phyloP scores from a whole-genome alignment of 2,113 vertebrate genomes.

The Oenanthe melanoleuca region DNA sequence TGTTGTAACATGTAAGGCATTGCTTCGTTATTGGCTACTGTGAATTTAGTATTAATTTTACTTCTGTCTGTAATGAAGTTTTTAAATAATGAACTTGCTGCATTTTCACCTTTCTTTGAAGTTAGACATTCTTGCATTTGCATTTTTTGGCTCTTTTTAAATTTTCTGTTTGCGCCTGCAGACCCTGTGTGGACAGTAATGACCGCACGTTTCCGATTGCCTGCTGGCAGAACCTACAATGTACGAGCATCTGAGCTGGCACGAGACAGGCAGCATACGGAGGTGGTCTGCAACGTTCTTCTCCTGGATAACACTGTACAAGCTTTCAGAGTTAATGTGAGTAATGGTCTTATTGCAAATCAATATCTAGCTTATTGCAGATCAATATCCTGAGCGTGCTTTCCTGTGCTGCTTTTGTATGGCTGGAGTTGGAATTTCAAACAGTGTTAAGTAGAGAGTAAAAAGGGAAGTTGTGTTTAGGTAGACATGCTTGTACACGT shows the following conservation, averaged over 20 bases:
- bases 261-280: conserved; percentile 96
- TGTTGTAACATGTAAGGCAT: neutral
- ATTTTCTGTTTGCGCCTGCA: conserved; percentile 45
- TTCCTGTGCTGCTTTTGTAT: neutral
- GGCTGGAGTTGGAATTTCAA: neutral
- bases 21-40: neutral
- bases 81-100: neutral
- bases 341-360: conserved; percentile 48
- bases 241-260: conserved; percentile 99
- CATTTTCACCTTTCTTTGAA: neutral
- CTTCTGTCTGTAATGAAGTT: neutral
- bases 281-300: conserved; percentile 96
- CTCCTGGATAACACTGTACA: conserved; percentile 97
- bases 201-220: conserved; percentile 99
- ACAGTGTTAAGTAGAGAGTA: neutral
- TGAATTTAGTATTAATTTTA: neutral
- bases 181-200: conserved; percentile 97
- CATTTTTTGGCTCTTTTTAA: neutral
- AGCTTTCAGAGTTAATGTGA: conserved; percentile 94
- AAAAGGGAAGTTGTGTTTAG: neutral
- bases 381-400: rapidly evolving
- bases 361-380: neutral
- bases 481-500: neutral
- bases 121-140: neutral
- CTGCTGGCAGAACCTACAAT: conserved; percentile 99